Evolutionary conservation across 2,797 vertebrate genomes (phyloP).

Genomic region (Sebastes nivosus): DNA sequence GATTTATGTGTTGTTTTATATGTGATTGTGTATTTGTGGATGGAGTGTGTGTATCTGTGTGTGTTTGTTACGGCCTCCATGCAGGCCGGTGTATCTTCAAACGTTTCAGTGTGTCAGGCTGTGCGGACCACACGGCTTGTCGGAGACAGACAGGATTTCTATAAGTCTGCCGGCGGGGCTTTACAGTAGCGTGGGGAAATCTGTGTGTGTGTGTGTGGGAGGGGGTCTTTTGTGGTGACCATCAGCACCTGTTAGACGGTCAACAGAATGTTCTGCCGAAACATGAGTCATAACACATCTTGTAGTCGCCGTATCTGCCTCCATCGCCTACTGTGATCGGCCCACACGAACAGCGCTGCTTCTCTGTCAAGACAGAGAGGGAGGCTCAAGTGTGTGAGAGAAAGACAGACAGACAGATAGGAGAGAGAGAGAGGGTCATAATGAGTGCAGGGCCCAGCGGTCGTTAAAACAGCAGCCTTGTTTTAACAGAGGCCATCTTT

Average conservation of each 20-base stretch:
- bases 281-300: constrained; percentile 50
- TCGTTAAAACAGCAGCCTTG: constrained; percentile 63
- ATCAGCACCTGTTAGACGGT: constrained; percentile 71
- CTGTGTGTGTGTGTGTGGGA: not conserved
- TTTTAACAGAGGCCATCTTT: constrained; percentile 53
- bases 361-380: constrained; percentile 6
- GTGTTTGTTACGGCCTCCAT: constrained; percentile 15
- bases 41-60: not conserved
- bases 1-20: constrained; percentile 26
- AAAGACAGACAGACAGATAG: not conserved
- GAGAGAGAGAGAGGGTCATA: constrained; percentile 18
- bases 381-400: not conserved
- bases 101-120: constrained; percentile 26
- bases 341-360: constrained; percentile 21
- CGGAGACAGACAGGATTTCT: constrained; percentile 63
- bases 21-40: constrained; percentile 10
- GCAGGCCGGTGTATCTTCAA: constrained; percentile 14
- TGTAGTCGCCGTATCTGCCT: constrained; percentile 31
- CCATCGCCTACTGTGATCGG: constrained; percentile 22
- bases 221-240: constrained; percentile 27
- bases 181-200: constrained; percentile 67
- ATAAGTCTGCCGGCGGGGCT: constrained; percentile 59
- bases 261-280: constrained; percentile 31
- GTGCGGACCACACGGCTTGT: constrained; percentile 64
- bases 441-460: constrained; percentile 57